Conservation (phyloP, 2,113 vertebrate species). For the Hydrolagus affinis region DNA sequence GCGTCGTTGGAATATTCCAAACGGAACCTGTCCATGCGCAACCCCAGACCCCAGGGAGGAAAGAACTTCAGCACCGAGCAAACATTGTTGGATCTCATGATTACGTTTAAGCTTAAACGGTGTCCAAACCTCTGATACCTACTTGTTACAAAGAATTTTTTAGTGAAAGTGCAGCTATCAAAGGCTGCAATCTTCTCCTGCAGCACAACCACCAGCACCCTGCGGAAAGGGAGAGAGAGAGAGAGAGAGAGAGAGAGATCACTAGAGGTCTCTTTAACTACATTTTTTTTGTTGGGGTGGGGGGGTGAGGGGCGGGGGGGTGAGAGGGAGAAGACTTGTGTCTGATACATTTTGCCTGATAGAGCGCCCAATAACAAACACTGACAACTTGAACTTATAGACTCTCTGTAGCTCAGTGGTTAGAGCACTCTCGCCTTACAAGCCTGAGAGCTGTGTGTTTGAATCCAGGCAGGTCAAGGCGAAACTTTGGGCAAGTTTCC, state of each 20-base stretch:
- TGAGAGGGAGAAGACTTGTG: too few species aligned
- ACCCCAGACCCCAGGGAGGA: not conserved
- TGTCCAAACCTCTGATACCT: conserved; percentile 44
- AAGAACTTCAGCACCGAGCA: not conserved
- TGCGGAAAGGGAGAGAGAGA: conserved; percentile 44
- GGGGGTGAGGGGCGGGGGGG: too few species aligned
- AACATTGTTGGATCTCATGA: not conserved
- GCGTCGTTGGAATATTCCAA: not conserved
- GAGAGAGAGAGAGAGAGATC: not conserved
- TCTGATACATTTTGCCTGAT: too few species aligned
- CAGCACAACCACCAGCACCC: conserved; percentile 86
- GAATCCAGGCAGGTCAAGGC: too few species aligned
- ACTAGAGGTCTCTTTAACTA: not conserved
- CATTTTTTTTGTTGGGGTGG: not conserved
- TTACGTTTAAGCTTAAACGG: not conserved
- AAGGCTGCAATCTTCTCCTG: conserved; percentile 98
- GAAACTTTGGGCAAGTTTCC: too few species aligned
- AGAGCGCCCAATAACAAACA: too few species aligned
- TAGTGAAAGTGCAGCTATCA: conserved; percentile 95
- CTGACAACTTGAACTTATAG: too few species aligned
- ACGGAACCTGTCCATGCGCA: not conserved
- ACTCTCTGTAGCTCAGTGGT: too few species aligned
- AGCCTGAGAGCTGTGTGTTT: too few species aligned
- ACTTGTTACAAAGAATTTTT: conserved; percentile 99
- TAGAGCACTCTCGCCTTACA: too few species aligned